Percentiles rank a stretch among this genome's conserved stretches.
Conservation (phyloP, 2,888 invertebrate species). For the Altica lythri region DNA sequence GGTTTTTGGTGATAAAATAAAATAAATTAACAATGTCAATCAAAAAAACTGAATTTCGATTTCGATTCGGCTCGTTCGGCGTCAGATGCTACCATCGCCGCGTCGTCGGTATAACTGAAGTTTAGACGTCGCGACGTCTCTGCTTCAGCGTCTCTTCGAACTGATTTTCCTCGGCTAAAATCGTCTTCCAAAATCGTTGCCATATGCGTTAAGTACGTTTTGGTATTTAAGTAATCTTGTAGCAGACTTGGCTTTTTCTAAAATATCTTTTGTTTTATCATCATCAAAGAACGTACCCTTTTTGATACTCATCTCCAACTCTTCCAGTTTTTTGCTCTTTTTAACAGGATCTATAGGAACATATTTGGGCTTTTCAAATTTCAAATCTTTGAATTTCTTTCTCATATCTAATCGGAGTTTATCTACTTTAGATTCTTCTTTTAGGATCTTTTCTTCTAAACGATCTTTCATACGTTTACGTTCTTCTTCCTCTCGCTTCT, state of each 20-base stretch:
- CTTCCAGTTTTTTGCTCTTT: slow-evolving; percentile 53
- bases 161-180: slow-evolving; percentile 37
- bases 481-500: slow-evolving; percentile 51
- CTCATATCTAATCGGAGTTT: slow-evolving; percentile 50
- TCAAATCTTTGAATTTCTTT: slow-evolving; percentile 50
- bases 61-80: slow-evolving; percentile 39
- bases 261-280: slow-evolving; percentile 52
- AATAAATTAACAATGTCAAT: slow-evolving; percentile 26
- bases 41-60: slow-evolving; percentile 34
- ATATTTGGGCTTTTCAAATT: slow-evolving; percentile 51
- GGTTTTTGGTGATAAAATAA: slow-evolving; percentile 24
- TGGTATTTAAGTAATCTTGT: slow-evolving; percentile 50
- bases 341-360: slow-evolving; percentile 52
- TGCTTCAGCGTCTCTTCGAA: slow-evolving; percentile 25
- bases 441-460: slow-evolving; percentile 48
- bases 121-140: slow-evolving; percentile 38
- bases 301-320: slow-evolving; percentile 51
- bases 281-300: slow-evolving; percentile 56
- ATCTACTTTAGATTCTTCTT: slow-evolving; percentile 52
- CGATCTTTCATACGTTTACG: slow-evolving; percentile 51
- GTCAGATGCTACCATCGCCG: slow-evolving; percentile 39
- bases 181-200: slow-evolving; percentile 45
- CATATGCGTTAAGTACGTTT: slow-evolving; percentile 43
- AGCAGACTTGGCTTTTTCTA: slow-evolving; percentile 51
- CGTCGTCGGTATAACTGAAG: slow-evolving; percentile 38